Base-by-base conservation (phyloP, 2,113 vertebrate genomes). In the Pardalotus punctatus region DNA sequence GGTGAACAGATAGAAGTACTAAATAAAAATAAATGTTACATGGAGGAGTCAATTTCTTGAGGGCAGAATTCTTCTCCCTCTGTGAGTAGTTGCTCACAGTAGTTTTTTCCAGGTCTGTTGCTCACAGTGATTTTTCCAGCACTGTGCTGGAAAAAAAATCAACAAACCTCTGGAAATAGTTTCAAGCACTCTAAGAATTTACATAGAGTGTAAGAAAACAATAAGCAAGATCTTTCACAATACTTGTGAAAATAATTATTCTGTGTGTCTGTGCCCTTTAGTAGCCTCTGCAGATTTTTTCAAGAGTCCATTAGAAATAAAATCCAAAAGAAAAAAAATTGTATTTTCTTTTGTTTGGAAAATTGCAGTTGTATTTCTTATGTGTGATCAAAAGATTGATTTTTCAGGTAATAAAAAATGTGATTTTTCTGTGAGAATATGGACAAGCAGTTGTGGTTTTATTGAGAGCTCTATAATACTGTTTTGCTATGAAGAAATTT, bases 1-100 rank as follows among this genome's bases (percentile, higher is more conserved):
- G 74, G 70, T 61, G 16, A 87, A 36, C 48, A 85, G 69, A 69
- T 93, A 53, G 22, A 89, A 96, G 87, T 95, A 85, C 65, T 91
- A 96, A 95, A 87, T 81, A 80, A 58, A 77, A 73, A 50, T 84
- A 65, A 86, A 70, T 85, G 47, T 91, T 91, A 35, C 53, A 5
- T 56, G 56, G 35, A 73, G 17, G 33, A 77, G 33, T 66, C 78
- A 9, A 10, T 91, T 91, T 84, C 58, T 77, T 1, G 2, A 76
- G 66, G 38, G 40, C 48, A 85, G 65, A 85, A 65, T 91, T 92
- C 6, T 76, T 82, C 45, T 84, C 29, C 19, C 17, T 81, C 43
- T 64, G 18, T 74, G 25, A 69, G 45, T 19, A 45, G n/a, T 12
- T 65, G 40, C 42, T 87, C 38, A 40, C 38, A 40, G 38, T 40